Base-by-base conservation (phyloP, 2,888 invertebrate species). In the Oscheius sp. region DNA sequence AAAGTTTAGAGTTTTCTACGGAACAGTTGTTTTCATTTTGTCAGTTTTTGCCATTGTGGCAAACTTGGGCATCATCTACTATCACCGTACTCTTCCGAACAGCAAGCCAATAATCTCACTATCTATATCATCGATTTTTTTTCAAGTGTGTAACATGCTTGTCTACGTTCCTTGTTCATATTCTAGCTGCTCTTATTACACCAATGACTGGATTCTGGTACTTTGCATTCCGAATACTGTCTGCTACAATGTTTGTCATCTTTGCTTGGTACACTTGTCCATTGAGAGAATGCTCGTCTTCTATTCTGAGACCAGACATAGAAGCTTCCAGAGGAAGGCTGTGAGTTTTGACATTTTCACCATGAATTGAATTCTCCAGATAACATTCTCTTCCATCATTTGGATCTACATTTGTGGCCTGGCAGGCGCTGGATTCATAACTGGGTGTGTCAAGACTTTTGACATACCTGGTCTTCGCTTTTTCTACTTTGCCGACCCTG, bases 191-290 rank as follows among this genome's bases (percentile, higher is more conserved):
- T 21, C 32, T 32, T 58, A 11, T 58, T 58, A 58, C 11, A 32
- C 11, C 32, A 11, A 32, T 33, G 11, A 11, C 4, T 32, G n/a
- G 29, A 29, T 58, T 32, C 3, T 29, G 29, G 32, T 58, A 32
- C 33, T 58, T 4, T 58, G 29, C 58, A 32, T 58, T 0, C 58
- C 58, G 11, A 33, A 58, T 58, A 58, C 58, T 4, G 29, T 58
- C 33, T 58, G 58, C 33, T 58, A 58, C 33, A 58, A 58, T 58
- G 33, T 58, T 11, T 58, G 58, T 32, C 58, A 58, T 58, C 35
- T 58, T 32, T 58, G 58, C 35, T 29, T 58, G 29, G 33, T 33
- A 29, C 35, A 32, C 32, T 33, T 58, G 21, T 58, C 58, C 29
- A 33, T 58, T 32, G 58, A 58, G 32, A n/a, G 58, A 58, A 58